Conservation (phyloP, 37 sponge, comb jelly and placozoan species). For the Ianthella basta region DNA sequence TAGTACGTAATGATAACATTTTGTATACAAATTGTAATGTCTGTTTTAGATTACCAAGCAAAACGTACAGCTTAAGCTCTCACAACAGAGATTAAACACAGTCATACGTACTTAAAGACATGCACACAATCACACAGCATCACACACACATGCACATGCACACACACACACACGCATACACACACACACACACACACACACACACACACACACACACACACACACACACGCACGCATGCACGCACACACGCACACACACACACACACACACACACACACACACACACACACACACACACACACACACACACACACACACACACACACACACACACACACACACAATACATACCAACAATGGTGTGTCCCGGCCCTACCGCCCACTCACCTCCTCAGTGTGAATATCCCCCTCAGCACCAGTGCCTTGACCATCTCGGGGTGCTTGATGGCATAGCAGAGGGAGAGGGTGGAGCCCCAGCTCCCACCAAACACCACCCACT, state of each 20-base stretch:
- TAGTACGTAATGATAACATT: too few species aligned
- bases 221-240: neutral
- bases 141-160: too few species aligned
- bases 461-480: constrained; percentile 82
- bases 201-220: neutral
- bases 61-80: too few species aligned
- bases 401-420: constrained; percentile 66
- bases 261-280: too few species aligned
- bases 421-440: constrained; percentile 63
- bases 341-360: too few species aligned
- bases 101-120: neutral
- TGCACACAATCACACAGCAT: neutral
- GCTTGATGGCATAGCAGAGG: constrained; percentile 49
- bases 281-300: too few species aligned
- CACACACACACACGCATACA: neutral
- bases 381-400: constrained; percentile 52
- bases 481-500: constrained; percentile 75
- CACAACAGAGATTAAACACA: too few species aligned
- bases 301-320: too few species aligned
- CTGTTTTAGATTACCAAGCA: too few species aligned
- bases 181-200: neutral
- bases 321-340: too few species aligned
- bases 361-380: neutral
- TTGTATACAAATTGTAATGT: too few species aligned
- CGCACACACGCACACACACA: too few species aligned